Evolutionary conservation across 2,888 invertebrate species (phyloP), one percentile per base, ranked within the genome.

Genomic region (Heliconius erato): DNA sequence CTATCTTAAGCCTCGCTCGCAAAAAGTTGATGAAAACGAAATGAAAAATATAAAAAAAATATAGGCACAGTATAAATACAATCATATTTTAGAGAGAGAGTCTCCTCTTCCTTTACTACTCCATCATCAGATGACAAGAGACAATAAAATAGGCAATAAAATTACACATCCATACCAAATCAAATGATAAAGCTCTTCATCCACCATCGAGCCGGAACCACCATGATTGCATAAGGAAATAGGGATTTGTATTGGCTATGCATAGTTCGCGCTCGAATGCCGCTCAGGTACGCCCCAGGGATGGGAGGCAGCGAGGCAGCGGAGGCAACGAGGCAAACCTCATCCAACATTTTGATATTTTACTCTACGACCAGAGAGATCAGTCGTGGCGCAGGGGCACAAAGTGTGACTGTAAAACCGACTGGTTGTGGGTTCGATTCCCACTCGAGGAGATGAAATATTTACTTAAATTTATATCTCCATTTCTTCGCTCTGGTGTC

Each of bases 241-340:
- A 79, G 84, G 83, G 79, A 79, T 83, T 88, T 86, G 88, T 89
- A 91, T 91, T 89, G 90, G 89, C 87, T 90, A 90, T 91, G 90
- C 89, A 91, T 89, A 89, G 88, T 88, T 87, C 83, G 86, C 87
- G 86, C 85, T 84, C 82, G 86, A 82, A 87, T 89, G 86, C 88
- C 80, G 79, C 86, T 85, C 87, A 88, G 87, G 86, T 85, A 88
- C 86, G 85, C 90, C 86, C 86, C 78, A 49, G 88, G 90, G 89
- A 86, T 81, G 74, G n/a, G 68, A 74, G 32, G 59, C 63, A 69
- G 74, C 68, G 68, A 74, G 44, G 67, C 49, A 54, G 74, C 59
- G 71, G 16, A 76, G 59, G 67, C 68, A 74, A 79, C 77, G 40
- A 59, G 69, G 74, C 74, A 71, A 78, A 35, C 81, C 69, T 69